Evolutionary conservation across 2,888 invertebrate genomes (phyloP).

Genomic region (Sussaba pulchella): DNA sequence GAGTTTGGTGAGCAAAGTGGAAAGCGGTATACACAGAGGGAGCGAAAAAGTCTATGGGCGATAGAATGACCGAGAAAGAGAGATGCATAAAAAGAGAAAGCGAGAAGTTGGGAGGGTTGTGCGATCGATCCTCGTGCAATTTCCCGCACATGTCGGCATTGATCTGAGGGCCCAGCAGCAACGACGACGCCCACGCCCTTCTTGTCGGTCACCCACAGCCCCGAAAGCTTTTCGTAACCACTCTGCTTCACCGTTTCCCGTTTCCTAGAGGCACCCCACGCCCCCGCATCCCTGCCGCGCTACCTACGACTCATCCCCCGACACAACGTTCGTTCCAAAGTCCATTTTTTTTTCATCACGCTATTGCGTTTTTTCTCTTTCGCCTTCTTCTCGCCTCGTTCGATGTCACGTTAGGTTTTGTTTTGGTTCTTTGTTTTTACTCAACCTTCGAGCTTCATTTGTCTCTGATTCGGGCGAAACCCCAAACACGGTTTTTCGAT

Average conservation of each 20-base stretch:
- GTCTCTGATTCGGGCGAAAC: conserved; percentile 29
- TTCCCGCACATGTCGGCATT: conserved; percentile 84
- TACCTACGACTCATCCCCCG: conserved; percentile 69
- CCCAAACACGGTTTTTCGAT: conserved; percentile 76
- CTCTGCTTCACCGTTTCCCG: conserved; percentile 22
- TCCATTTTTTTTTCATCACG: too few species aligned
- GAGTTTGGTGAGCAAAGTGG: conserved; percentile 34
- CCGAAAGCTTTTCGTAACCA: conserved; percentile 52
- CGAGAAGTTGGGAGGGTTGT: conserved; percentile 78
- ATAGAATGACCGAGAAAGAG: conserved; percentile 59
- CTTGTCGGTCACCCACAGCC: conserved; percentile 53
- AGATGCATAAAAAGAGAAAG: conserved; percentile 70
- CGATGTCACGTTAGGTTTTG: neutral
- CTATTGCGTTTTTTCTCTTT: too few species aligned
- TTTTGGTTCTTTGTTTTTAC: conserved; percentile 13
- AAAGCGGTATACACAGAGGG: conserved; percentile 1
- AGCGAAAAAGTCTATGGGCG: conserved; percentile 42
- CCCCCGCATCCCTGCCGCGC: conserved; percentile 19
- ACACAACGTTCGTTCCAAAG: conserved; percentile 72
- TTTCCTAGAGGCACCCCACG: conserved; percentile 40
- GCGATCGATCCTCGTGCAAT: conserved; percentile 83
- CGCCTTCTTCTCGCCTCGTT: neutral
- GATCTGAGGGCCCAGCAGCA: conserved; percentile 79
- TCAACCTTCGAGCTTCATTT: conserved; percentile 30
- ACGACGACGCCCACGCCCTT: conserved; percentile 49